Evolutionary conservation across 1,140 invertebrate genomes (phyloP).

Genomic region (Bradysia coprophila): DNA sequence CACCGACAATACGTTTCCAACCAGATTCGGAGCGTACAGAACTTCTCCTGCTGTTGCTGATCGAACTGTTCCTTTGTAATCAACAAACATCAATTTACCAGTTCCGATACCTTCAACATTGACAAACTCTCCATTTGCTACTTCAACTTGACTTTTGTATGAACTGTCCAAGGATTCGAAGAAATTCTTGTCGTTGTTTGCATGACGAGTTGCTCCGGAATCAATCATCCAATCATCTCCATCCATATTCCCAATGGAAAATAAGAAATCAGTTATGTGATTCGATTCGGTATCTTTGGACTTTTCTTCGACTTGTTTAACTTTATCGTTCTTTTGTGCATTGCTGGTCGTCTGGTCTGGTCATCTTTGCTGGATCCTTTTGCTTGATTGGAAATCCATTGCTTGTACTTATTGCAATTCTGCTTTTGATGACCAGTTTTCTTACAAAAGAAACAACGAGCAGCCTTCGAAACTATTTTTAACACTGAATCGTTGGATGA

Average conservation of each 20-base stretch:
- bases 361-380: background rate
- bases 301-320: too few species aligned
- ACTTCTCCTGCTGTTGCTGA: constrained; percentile 9
- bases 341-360: background rate
- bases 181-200: too few species aligned
- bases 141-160: too few species aligned
- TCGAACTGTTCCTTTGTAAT: background rate
- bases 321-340: background rate
- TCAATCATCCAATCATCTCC: background rate
- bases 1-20: constrained; percentile 20
- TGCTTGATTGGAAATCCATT: too few species aligned
- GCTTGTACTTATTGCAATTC: background rate
- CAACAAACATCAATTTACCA: background rate
- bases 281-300: too few species aligned
- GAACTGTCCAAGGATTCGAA: too few species aligned
- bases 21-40: constrained; percentile 18
- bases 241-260: background rate
- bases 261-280: background rate
- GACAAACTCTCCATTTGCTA: too few species aligned
- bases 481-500: background rate
- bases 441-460: background rate
- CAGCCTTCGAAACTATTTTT: background rate
- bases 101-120: too few species aligned
- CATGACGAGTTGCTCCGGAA: background rate
- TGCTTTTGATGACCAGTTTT: background rate